Evolutionary conservation across 1,140 invertebrate species (phyloP).

Genomic region (Dendroctonus ponderosae): DNA sequence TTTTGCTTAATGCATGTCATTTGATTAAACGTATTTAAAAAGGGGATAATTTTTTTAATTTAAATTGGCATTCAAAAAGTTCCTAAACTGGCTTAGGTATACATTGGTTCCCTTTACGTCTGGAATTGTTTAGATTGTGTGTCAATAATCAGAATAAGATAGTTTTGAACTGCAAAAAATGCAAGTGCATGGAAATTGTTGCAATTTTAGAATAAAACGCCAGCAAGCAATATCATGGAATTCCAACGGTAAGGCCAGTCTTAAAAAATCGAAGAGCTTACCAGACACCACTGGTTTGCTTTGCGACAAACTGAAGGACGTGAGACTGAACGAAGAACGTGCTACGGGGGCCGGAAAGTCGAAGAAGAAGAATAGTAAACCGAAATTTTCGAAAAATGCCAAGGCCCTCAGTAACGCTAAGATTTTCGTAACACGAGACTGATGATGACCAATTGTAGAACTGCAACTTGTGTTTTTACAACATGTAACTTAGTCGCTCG

Average conservation of each 20-base stretch:
- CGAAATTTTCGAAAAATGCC: conserved; percentile 39
- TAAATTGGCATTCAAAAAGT: too few species aligned
- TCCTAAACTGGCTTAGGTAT: too few species aligned
- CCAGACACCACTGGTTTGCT: conserved; percentile 31
- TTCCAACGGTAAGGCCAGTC: conserved; percentile 2
- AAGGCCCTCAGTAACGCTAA: conserved; percentile 40
- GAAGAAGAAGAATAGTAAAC: conserved; percentile 41
- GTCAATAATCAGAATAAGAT: not conserved
- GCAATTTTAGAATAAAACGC: conserved; percentile 33
- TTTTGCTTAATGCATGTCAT: too few species aligned
- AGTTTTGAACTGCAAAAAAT: too few species aligned
- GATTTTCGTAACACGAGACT: conserved; percentile 35
- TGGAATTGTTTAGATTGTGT: too few species aligned
- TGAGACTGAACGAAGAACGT: conserved; percentile 31
- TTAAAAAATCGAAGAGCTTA: conserved; percentile 37
- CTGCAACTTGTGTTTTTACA: not conserved
- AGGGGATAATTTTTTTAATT: too few species aligned
- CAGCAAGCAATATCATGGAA: conserved; percentile 22
- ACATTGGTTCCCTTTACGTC: too few species aligned
- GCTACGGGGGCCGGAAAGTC: conserved; percentile 19
- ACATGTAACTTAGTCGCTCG: not conserved
- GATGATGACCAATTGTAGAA: not conserved
- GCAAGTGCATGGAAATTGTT: not conserved
- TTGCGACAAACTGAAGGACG: conserved; percentile 23
- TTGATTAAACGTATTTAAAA: too few species aligned